Base-by-base conservation (phyloP, 2,888 invertebrate species). In the Rutpela maculata region DNA sequence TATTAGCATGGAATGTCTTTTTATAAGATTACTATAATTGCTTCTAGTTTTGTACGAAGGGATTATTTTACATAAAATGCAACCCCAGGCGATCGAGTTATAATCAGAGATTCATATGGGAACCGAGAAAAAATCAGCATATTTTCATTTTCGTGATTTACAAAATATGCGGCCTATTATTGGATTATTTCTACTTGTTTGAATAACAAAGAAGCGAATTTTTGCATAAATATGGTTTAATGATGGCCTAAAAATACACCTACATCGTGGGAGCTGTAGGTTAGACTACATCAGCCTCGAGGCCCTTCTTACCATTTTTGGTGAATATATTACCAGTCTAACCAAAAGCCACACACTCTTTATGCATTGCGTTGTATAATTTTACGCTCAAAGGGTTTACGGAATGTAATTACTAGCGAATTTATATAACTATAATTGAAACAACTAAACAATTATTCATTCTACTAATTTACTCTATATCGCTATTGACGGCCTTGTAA, bases 41-140 rank as follows among this genome's bases (percentile, higher is more conserved):
- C 71, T 50, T 62, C 62, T 55, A 50, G 62, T 43, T 71, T 38
- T 62, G 15, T 43, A 62, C 62, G 59, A 35, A 57, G 57, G 68
- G 56, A 19, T 38, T 35, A 59, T 71, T 71, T 71, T 50, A 18
- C 71, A 62, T 71, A 71, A 71, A 70, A 62, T 55, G 43, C 26
- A 17, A 62, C 71, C 71, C 17, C 15, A 2, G 71, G 71, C 71
- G 62, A 22, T 60, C 7, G n/a, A 71, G 9, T 71, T 62, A 19
- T 71, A 71, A 71, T 62, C 71, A 71, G 22, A 31, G 70, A 43
- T 70, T 70, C 60, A 70, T 71, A 71, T 71, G 71, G 62, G 71
- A 71, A 62, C 71, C 71, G 57, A 35, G n/a, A 71, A 71, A 70
- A 62, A 71, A 26, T 31, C 65, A 65, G 18, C 65, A 65, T 63